Evolutionary conservation across 2,113 vertebrate genomes (phyloP).

Genomic region (Tyrannus savana): DNA sequence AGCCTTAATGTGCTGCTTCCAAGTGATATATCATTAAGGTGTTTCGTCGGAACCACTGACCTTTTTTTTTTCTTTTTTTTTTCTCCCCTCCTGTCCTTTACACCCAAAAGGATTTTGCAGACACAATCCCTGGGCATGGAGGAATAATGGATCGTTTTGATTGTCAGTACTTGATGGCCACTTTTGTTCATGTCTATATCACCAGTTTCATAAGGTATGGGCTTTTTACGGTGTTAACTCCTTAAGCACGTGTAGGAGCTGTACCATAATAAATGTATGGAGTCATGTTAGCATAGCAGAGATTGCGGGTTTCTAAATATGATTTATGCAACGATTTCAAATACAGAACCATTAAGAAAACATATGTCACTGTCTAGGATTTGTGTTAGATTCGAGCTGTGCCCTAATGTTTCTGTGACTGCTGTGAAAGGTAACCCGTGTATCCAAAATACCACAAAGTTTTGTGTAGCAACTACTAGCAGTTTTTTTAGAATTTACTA

Average conservation of each 20-base stretch:
- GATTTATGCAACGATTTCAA: background rate
- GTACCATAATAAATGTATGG: background rate
- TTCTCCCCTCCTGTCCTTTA: fast-evolving
- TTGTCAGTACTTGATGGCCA: slow-evolving; percentile 98
- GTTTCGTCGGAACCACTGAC: background rate
- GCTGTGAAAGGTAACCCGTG: background rate
- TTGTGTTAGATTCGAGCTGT: background rate
- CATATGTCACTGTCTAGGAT: background rate
- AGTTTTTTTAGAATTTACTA: background rate
- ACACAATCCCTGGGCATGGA: slow-evolving; percentile 96
- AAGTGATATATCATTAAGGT: fast-evolving
- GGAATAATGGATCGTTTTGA: slow-evolving; percentile 99
- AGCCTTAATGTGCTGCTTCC: background rate
- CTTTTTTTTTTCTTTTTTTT: background rate
- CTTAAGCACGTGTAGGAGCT: background rate
- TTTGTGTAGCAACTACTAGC: background rate
- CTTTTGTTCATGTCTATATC: slow-evolving; percentile 98
- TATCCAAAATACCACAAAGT: background rate
- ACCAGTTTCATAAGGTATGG: slow-evolving; percentile 95
- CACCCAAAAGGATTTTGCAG: slow-evolving; percentile 89
- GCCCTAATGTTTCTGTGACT: background rate
- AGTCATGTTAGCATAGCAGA: background rate
- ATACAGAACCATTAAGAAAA: background rate
- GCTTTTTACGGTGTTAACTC: background rate
- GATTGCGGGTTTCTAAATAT: background rate